phyloP scores from a whole-genome alignment of 2,888 invertebrate species.

The Erpobdella octoculata region DNA sequence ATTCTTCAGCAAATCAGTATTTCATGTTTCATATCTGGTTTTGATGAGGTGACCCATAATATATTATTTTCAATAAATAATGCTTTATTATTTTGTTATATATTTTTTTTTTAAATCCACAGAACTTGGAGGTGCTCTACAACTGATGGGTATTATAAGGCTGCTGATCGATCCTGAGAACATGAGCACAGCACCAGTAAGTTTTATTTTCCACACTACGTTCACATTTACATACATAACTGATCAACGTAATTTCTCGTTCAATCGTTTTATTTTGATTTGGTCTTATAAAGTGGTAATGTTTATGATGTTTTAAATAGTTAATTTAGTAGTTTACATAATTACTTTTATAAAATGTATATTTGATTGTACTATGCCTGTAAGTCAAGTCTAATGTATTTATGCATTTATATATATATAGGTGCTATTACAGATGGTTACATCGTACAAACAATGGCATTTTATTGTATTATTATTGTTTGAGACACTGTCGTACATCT shows the following conservation, averaged over 20 bases:
- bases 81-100: not conserved
- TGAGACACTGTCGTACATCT: not conserved
- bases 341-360: too few species aligned
- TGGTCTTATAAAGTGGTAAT: not conserved
- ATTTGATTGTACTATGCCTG: too few species aligned
- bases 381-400: not conserved
- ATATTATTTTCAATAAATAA: too few species aligned
- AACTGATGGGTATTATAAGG: constrained; percentile 85
- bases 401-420: not conserved
- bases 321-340: not conserved
- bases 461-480: not conserved
- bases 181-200: constrained; percentile 68
- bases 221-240: too few species aligned
- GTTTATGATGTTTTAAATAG: not conserved
- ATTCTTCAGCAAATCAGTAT: too few species aligned
- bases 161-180: constrained; percentile 92
- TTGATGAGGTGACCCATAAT: too few species aligned
- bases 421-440: not conserved
- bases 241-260: too few species aligned
- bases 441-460: not conserved
- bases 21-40: too few species aligned
- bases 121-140: constrained; percentile 92
- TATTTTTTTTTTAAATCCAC: not conserved
- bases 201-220: too few species aligned
- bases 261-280: not conserved